Conservation (phyloP, 2,113 vertebrate genomes). For the Ondatra zibethicus region DNA sequence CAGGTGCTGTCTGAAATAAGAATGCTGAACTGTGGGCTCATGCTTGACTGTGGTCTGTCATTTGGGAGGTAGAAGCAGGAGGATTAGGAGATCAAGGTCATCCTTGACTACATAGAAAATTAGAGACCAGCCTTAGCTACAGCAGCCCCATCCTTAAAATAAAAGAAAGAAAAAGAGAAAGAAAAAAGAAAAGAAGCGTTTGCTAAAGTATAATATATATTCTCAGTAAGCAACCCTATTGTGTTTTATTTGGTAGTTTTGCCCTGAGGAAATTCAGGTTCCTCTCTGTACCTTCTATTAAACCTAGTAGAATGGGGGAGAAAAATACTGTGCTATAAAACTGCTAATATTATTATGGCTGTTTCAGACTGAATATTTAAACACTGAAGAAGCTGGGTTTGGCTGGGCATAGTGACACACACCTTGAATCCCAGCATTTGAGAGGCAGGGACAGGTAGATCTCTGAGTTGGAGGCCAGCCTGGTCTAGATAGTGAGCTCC, state of each 20-base stretch:
- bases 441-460: neutral
- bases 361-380: slow-evolving; percentile 7
- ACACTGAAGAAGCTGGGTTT: neutral
- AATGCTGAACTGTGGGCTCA: neutral
- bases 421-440: neutral
- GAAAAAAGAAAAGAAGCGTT: neutral
- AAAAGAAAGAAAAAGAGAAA: neutral
- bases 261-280: slow-evolving; percentile 3
- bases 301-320: neutral
- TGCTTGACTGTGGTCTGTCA: neutral
- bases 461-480: neutral
- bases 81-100: neutral
- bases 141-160: neutral
- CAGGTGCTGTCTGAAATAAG: slow-evolving; percentile 66
- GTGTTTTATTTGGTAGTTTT: neutral
- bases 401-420: neutral
- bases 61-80: neutral
- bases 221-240: slow-evolving; percentile 56
- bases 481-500: neutral
- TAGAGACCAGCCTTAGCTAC: neutral
- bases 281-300: neutral
- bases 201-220: neutral
- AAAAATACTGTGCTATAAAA: neutral
- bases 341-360: neutral
- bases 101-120: neutral